phyloP scores from a whole-genome alignment of 2,797 vertebrate species.

The Peromyscus eremicus region DNA sequence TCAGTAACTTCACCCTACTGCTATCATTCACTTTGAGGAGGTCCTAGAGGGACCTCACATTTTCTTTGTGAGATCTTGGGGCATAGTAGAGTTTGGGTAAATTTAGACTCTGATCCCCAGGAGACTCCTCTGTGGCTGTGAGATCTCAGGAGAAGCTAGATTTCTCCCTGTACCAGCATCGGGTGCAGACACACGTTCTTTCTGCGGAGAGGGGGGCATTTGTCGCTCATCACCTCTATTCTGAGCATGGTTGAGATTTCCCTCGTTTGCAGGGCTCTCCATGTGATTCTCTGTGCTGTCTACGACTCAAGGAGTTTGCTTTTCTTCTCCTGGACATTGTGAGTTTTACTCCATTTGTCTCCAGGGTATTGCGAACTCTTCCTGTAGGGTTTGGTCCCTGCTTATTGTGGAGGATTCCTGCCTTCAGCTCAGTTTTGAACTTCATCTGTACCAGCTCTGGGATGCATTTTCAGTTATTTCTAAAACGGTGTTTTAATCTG shows the following conservation, averaged over 20 bases:
- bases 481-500: not conserved
- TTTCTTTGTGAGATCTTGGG: slow-evolving; percentile 5
- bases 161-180: too few species aligned
- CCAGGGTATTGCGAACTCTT: not conserved
- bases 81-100: not conserved
- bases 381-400: not conserved
- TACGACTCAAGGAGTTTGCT: not conserved
- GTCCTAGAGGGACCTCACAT: not conserved
- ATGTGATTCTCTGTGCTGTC: not conserved
- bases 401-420: not conserved
- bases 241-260: not conserved
- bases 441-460: not conserved
- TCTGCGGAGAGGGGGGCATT: not conserved
- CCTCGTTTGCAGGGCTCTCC: not conserved
- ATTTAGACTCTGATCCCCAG: not conserved
- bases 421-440: not conserved
- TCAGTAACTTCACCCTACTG: too few species aligned
- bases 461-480: not conserved
- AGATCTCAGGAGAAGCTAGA: not conserved
- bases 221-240: not conserved
- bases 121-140: not conserved
- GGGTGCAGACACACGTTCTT: not conserved
- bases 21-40: too few species aligned
- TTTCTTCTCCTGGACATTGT: not conserved
- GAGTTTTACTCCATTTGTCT: not conserved